Evolutionary conservation across 2,888 invertebrate genomes (phyloP), one percentile per base, ranked within the genome.

Genomic region (Timema cristinae): DNA sequence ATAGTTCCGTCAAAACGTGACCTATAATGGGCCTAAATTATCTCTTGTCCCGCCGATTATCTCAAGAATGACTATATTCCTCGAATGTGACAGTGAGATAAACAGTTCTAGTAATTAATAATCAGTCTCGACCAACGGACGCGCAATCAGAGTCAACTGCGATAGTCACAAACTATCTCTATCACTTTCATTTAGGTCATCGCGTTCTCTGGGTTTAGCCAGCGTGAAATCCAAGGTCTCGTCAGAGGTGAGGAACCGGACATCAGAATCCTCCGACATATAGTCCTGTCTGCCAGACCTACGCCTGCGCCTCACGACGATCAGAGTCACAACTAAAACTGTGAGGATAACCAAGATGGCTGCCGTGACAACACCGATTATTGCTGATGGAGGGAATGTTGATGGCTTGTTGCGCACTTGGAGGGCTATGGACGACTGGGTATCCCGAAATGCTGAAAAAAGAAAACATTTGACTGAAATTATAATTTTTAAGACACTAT

Each of bases 181-280:
- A 32, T 32, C 32, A 32, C 32, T 32, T 4, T 32, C 32, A 32
- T 32, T 32, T 4, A 32, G 32, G n/a, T 70, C 72, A 7, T 48
- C 15, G 11, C 6, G 32, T 50, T 73, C 73, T 11, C 15, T 59
- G 11, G 83, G 82, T 56, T 79, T 80, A 4, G 84, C 83, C 68
- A 85, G 74, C 73, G 80, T 84, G 75, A 87, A 86, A 77, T 87
- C 85, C 15, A 87, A 78, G 54, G 83, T 79, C 77, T 88, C 87
- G 72, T 86, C 86, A 49, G 84, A 82, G 1, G 86, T 85, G 61
- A 87, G 79, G 78, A 84, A 88, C 72, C 86, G 79, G 0, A 88
- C 86, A 75, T 87, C 87, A 69, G 86, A 86, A 74, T 84, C 84
- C 50, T 83, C 84, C 50, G 76, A 75, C 67, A 77, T 49, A 52